Conservation (phyloP, 2,888 invertebrate genomes). For the Pterostichus niger region DNA sequence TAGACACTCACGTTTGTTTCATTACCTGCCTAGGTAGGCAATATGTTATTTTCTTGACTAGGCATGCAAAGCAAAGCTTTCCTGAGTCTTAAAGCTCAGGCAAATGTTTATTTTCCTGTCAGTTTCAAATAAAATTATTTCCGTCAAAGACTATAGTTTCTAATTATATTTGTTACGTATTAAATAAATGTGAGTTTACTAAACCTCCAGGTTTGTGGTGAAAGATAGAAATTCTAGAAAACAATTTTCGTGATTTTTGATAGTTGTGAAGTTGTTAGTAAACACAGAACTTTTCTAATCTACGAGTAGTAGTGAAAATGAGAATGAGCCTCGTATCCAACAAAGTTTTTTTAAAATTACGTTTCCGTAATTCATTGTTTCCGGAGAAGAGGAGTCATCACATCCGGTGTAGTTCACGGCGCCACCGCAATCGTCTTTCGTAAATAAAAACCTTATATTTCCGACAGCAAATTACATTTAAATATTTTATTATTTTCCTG, state of each 20-base stretch:
- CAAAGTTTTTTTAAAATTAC: conserved; percentile 44
- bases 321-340: neutral
- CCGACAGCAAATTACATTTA: conserved; percentile 59
- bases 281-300: conserved; percentile 58
- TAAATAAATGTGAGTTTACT: no score
- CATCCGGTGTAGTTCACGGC: conserved; percentile 48
- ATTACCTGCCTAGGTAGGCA: no score
- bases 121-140: no score
- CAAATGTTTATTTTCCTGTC: no score
- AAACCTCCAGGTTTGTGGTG: no score
- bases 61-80: no score
- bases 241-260: conserved; percentile 31
- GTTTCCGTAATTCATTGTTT: conserved; percentile 15
- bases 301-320: conserved; percentile 14
- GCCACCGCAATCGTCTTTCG: conserved; percentile 11
- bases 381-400: conserved; percentile 34
- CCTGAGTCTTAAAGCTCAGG: no score
- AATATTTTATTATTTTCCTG: conserved; percentile 58
- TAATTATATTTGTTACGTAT: no score
- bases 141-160: no score
- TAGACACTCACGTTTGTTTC: no score
- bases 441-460: conserved; percentile 52
- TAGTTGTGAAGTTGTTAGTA: conserved; percentile 9
- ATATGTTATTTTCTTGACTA: no score
- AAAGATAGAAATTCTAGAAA: neutral